Evolutionary conservation across 2,888 invertebrate genomes (phyloP), one percentile per base, ranked within the genome.

Genomic region (Acanthosoma haemorrhoidale): DNA sequence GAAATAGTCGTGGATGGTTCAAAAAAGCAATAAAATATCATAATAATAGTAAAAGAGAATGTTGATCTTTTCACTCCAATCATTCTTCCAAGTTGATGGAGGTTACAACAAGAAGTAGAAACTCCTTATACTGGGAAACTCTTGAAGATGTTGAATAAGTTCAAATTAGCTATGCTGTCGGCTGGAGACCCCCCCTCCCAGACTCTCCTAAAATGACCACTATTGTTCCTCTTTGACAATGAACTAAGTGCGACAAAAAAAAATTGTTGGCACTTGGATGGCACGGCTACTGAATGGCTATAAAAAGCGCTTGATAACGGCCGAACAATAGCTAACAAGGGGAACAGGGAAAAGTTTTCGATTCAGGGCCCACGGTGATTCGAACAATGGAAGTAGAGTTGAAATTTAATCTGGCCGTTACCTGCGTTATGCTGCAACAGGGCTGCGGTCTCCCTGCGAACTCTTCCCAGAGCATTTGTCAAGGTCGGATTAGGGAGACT

Each of bases 371-470:
- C 21, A 25, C 21, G 25, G 51, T 6, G 25, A 51, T 51, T 13
- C 9, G 51, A 51, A 51, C 51, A 51, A 51, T 25, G 25, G 51
- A 16, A 13, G 21, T 13, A n/a, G 21, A 51, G 51, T 51, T 51
- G 51, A 51, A 51, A 51, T 51, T 51, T 51, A 51, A 51, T 51
- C 51, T 51, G 25, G 21, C 51, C 51, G 51, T 51, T 21, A 51
- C 21, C 51, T 25, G 51, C 25, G 21, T 25, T 25, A 51, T 51
- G 13, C 51, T 51, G 51, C 25, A n/a, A 51, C 51, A 51, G 25
- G 51, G 51, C 25, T 51, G 51, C n/a, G 51, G 51, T 51, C 51
- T n/a, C n/a, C n/a, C n/a, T 6, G 25, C 13, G n/a, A 51, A 43
- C 43, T 43, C 25, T 3, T 5, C 21, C 21, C 5, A 13, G 51